Base-by-base conservation (phyloP, 2,888 invertebrate genomes). In the Synanthedon tipuliformis region DNA sequence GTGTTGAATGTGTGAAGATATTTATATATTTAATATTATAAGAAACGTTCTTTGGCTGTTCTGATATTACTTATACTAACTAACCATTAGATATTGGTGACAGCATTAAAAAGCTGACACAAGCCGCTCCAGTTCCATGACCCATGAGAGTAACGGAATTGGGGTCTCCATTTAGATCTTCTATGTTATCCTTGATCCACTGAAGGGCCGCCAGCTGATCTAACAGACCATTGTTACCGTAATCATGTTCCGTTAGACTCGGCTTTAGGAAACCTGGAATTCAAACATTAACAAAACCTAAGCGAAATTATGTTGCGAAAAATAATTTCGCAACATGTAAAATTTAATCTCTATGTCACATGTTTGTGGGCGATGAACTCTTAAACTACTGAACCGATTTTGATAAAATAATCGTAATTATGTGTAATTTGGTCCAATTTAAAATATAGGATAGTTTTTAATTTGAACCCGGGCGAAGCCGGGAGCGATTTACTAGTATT, bases 121-220 rank as follows among this genome's bases (percentile, higher is more conserved):
- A 94, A 3, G 97, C 95, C 0, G 98, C 98, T 0, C 99, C 99
- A 12, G 96, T 95, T 8, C 97, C 97, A 70, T 99, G 98, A 0
- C 98, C 98, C 89, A 98, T 92, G 52, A 99, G 79, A 0, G 98
- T 99, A 41, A 99, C 94, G 12, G 92, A 91, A 53, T 90, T 88
- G 0, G 94, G 93, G 79, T 99, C 95, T 0, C 98, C 99, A 34
- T 96, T 96, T 69, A 99, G 95, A 49, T 92, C 92, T 8, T 89
- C 94, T 41, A 99, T 95, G 75, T 99, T 98, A 68, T 96, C 95
- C 65, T 94, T 94, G 56, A 99, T 92, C 98, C 98, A 99, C 60
- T 96, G 92, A 48, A 99, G 84, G 0, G 98, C 98, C 0, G 97
- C 98, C 57, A 96, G 91, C 86, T 97, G 96, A 79, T 98, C 99